Percentiles rank a stretch among this genome's conserved stretches.
Evolutionary conservation across 2,113 vertebrate species (phyloP).

Genomic region (Pseudolaguvia tuberculata): DNA sequence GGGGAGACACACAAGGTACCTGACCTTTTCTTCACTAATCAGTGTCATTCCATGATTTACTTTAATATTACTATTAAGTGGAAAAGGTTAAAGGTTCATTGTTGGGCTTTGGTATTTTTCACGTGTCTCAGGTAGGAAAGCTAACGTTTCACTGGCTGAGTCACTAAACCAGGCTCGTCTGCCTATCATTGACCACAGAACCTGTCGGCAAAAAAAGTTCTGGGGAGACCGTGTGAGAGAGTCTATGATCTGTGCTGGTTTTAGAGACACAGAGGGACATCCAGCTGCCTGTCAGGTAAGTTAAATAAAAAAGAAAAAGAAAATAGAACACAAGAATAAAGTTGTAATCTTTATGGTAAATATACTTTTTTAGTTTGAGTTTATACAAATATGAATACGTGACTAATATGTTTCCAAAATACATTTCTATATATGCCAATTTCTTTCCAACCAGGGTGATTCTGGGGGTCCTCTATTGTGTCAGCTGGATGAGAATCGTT

Average conservation of each 20-base stretch:
- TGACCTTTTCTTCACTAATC: not conserved
- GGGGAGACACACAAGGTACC: conserved; percentile 65
- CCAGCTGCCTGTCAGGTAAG: conserved; percentile 73
- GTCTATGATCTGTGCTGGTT: conserved; percentile 74
- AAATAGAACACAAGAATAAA: not conserved
- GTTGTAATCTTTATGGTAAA: not conserved
- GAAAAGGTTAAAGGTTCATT: too few species aligned
- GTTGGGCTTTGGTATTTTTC: not conserved
- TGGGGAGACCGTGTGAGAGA: conserved; percentile 73
- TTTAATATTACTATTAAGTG: too few species aligned
- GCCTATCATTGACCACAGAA: conserved; percentile 70
- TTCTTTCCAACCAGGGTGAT: conserved; percentile 64
- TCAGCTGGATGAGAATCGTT: conserved; percentile 67
- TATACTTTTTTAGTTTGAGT: conserved; percentile 5
- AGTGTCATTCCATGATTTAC: not conserved
- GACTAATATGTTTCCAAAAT: not conserved
- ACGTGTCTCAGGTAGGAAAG: conserved; percentile 61
- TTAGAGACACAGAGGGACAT: conserved; percentile 64
- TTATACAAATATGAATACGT: too few species aligned
- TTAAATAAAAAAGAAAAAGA: too few species aligned
- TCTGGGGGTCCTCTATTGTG: conserved; percentile 78
- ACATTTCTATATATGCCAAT: not conserved
- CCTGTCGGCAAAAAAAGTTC: conserved; percentile 70
- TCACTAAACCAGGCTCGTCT: conserved; percentile 69
- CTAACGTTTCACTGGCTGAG: conserved; percentile 65